Evolutionary conservation across 2,113 vertebrate species (phyloP), one percentile per base, ranked within the genome.

Genomic region (Vicugna pacos): DNA sequence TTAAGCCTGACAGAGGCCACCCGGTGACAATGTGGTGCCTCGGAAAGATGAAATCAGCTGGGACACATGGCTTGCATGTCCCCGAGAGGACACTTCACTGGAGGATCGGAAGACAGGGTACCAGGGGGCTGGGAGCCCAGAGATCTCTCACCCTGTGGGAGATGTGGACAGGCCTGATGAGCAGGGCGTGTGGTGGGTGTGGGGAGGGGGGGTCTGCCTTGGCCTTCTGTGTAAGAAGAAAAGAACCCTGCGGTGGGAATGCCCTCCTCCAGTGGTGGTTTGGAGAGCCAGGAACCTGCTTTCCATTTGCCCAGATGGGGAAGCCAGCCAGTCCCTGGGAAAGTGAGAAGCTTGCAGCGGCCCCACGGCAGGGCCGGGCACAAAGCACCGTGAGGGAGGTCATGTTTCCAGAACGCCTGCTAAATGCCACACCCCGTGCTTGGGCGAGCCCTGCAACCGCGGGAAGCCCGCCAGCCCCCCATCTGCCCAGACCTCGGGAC

Each of bases 361-460:
- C 1, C 11, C 70, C 0, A 3, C 42, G 3, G 2, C 6, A 13
- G 5, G 35, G 15, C 14, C 81, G n/a, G 26, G 13, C 62, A 22
- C 69, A 38, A 32, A 16, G 14, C 2, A 19, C 46, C 5, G 5
- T 4, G 32, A 70, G 26, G 22, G 6, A 24, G 6, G 35, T 30
- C 13, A 1, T 4, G 2, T 64, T 35, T 70, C 86, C 69, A 48
- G 50, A 20, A 83, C 19, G 6, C 4, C 15, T 70, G 10, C 60
- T 20, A 32, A 30, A 11, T 12, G 1, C 2, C 19, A 26, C 24
- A 56, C 19, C 13, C 6, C 10, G 5, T 54, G 26, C n/a, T 13
- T 8, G 30, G 2, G 30, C 32, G 0, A 13, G 17, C 15, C 62
- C 26, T 62, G 19, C 13, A 7, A 38, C 15, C 30, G 0, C 15